These are phyloP conservation scores for Sarcophaga subvicina DNA, from an alignment of 2,888 invertebrate genomes.

Conservation along the genomic window DNA sequence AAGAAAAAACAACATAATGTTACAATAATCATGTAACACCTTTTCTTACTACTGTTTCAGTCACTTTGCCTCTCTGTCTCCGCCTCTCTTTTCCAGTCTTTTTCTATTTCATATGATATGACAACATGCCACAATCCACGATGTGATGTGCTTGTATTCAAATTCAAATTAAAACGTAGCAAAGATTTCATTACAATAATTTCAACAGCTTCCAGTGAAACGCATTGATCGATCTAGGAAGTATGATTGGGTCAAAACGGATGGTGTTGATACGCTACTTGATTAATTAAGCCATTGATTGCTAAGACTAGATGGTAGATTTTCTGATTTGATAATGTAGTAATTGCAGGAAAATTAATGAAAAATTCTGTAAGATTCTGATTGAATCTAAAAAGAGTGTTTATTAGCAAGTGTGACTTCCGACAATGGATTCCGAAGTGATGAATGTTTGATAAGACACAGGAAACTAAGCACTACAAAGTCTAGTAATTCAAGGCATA, in stretches of 20 bases:
- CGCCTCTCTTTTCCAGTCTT: neutral
- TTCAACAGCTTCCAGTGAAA: no score
- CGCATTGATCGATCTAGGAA: neutral
- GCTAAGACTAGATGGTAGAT: neutral
- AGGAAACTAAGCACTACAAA: neutral
- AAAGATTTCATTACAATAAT: no score
- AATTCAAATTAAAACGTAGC: neutral
- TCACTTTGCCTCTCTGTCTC: neutral
- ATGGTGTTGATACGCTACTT: constrained; percentile 20
- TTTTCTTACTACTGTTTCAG: constrained; percentile 20
- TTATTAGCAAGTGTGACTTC: neutral
- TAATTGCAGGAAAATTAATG: constrained; percentile 40
- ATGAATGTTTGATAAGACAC: neutral
- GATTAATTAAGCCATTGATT: constrained; percentile 52
- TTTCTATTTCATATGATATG: neutral
- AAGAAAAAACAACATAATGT: constrained; percentile 1
- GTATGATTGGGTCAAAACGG: constrained; percentile 31
- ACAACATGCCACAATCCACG: neutral
- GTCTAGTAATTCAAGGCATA: no score
- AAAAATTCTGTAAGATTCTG: neutral
- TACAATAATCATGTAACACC: constrained; percentile 64
- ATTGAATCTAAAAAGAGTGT: neutral
- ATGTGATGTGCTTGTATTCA: neutral
- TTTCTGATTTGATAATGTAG: constrained; percentile 24
- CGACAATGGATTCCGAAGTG: neutral